Evolutionary conservation across 2,797 vertebrate genomes (phyloP).

Genomic region (Takifugu rubripes): DNA sequence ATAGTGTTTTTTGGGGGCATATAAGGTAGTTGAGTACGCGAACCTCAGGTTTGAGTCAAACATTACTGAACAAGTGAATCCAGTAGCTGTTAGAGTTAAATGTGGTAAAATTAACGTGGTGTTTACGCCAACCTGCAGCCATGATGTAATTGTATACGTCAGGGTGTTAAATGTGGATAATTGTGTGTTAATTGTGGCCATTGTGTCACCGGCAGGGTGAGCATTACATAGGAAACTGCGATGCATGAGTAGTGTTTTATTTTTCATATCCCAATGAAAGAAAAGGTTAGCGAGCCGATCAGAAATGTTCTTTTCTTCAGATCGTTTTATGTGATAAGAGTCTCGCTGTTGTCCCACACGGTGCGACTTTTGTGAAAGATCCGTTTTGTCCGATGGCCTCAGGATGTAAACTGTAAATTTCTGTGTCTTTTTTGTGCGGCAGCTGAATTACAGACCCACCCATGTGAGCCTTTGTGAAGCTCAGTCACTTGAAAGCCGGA

Average conservation of each 20-base stretch:
- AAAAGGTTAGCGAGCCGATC: constrained; percentile 24
- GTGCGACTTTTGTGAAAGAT: constrained; percentile 38
- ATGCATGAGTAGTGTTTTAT: constrained; percentile 21
- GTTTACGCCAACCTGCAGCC: no score
- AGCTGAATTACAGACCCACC: constrained; percentile 60
- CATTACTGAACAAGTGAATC: no score
- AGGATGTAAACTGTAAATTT: constrained; percentile 45
- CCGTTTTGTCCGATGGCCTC: constrained; percentile 49
- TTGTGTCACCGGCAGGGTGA: not conserved
- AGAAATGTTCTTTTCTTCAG: constrained; percentile 20
- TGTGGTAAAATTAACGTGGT: no score
- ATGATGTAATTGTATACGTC: not conserved
- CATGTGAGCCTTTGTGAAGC: constrained; percentile 59
- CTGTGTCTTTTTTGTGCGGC: constrained; percentile 45
- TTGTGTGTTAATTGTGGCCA: no score
- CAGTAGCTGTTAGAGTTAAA: no score
- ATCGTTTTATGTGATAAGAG: constrained; percentile 44
- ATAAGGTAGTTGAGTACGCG: not conserved
- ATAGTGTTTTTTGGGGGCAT: not conserved
- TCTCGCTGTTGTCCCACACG: constrained; percentile 24
- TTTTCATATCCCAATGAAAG: constrained; percentile 21
- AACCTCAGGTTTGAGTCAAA: no score
- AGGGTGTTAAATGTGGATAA: not conserved
- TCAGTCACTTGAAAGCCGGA: constrained; percentile 42
- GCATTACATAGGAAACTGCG: not conserved